Base-by-base conservation (phyloP, 2,888 invertebrate genomes). In the Drosophila planitibia region DNA sequence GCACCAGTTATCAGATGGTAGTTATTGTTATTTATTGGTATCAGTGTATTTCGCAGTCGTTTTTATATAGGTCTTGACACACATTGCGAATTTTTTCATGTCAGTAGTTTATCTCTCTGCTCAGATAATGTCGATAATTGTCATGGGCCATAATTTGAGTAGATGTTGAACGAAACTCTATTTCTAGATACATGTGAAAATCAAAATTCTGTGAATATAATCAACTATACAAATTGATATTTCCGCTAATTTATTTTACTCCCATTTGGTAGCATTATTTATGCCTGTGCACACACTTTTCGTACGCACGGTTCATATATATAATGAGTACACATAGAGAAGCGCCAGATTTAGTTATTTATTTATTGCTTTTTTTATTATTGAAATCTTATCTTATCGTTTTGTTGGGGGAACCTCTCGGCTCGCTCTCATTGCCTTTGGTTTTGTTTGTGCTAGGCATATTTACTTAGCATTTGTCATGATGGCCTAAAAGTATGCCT, bases 401-500 rank as follows among this genome's bases (percentile, higher is more conserved):
- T 16, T 61, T 54, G 30, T 64, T 68, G 49, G 63, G 54, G 16
- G 16, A 16, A 52, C 22, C 22, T 37, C n/a, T 54, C 12, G 19
- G 9, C 37, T 53, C 19, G 39, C 33, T 37, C 74, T 62, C 62
- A 66, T 74, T 79, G 73, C 65, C 71, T 70, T 83, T 74, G 16
- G 55, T 14, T 33, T 37, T 79, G 82, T 73, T 85, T 86, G 81
- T 35, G 25, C 47, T 68, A 22, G 16, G 44, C 63, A 83, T 74
- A 84, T 87, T 84, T 82, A 47, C 70, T 82, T 70, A 80, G 72
- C 80, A 68, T 67, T 68, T 70, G 28, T 19, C 28, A 28, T 30
- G 54, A 44, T 75, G 73, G 90, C 85, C 85, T 85, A 85, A 85
- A 85, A 85, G 85, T 85, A 85, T 85, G 81, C 85, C 88, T 62